Evolutionary conservation across 2,797 vertebrate genomes (phyloP).

Genomic region (Myripristis murdjan): DNA sequence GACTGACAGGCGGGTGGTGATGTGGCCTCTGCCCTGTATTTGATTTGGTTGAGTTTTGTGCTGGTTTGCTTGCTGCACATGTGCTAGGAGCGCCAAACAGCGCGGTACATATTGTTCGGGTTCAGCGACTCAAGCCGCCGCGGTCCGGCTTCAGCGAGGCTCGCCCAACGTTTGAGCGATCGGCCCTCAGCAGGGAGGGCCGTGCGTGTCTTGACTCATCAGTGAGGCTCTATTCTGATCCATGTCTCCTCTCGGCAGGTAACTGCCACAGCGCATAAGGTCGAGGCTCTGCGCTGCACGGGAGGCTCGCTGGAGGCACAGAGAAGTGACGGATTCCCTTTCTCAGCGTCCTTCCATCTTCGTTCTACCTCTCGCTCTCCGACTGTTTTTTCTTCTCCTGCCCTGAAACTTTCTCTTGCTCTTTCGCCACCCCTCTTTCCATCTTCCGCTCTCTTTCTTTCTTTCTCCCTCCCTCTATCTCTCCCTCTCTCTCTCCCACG

Average conservation of each 20-base stretch:
- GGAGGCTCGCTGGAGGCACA: no score
- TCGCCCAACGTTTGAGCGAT: background rate
- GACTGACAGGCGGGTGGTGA: no score
- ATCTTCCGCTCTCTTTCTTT: slow-evolving; percentile 13
- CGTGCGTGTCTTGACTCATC: slow-evolving; percentile 36
- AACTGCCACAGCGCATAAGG: slow-evolving; percentile 49
- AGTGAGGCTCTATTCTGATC: slow-evolving; percentile 33
- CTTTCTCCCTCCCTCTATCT: slow-evolving; percentile 11
- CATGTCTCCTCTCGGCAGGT: slow-evolving; percentile 53
- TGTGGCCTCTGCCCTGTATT: no score
- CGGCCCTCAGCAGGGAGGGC: slow-evolving; percentile 28
- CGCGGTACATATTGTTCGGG: no score
- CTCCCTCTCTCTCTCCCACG: slow-evolving; percentile 60
- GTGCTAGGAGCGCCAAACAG: no score
- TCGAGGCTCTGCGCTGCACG: slow-evolving; percentile 5
- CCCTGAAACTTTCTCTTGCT: slow-evolving; percentile 26
- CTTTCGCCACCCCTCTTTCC: background rate
- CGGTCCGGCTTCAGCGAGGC: no score
- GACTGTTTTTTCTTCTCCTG: background rate
- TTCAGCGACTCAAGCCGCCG: no score
- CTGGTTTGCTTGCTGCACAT: no score
- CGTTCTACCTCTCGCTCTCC: slow-evolving; percentile 10
- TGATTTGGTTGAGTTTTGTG: no score
- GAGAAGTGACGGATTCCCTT: slow-evolving; percentile 22
- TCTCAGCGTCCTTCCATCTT: slow-evolving; percentile 13